phyloP scores from a whole-genome alignment of 2,888 invertebrate genomes.

The Listrodromus nycthemerus region DNA sequence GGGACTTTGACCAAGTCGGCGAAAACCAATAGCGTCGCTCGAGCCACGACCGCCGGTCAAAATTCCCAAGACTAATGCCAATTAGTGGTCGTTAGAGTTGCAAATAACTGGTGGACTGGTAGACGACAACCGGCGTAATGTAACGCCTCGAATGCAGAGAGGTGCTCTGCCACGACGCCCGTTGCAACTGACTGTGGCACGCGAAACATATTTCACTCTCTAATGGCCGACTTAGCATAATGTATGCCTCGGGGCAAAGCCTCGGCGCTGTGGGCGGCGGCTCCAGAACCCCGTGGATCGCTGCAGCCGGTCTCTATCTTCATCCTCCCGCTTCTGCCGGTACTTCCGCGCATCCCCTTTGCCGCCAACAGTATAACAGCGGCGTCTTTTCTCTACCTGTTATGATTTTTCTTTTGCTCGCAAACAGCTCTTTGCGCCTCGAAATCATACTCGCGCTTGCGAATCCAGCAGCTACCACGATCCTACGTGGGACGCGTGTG shows the following conservation, averaged over 20 bases:
- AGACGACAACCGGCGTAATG: conserved; percentile 72
- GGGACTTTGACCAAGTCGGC: conserved; percentile 34
- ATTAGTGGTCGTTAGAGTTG: conserved; percentile 80
- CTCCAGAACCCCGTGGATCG: conserved; percentile 51
- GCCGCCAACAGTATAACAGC: neutral
- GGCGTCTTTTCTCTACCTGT: neutral
- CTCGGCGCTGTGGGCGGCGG: conserved; percentile 37
- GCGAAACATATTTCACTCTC: conserved; percentile 81
- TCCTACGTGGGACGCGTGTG: conserved; percentile 16
- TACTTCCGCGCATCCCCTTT: conserved; percentile 4
- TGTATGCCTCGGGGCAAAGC: conserved; percentile 77
- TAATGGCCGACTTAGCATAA: conserved; percentile 82
- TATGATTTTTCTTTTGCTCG: neutral
- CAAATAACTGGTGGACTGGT: conserved; percentile 76
- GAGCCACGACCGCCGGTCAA: conserved; percentile 29
- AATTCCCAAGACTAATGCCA: conserved; percentile 70
- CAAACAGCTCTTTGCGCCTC: neutral
- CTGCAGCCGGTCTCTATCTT: conserved; percentile 45
- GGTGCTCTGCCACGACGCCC: conserved; percentile 58
- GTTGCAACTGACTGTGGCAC: conserved; percentile 79
- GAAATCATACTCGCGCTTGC: neutral
- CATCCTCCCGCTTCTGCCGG: conserved; percentile 40
- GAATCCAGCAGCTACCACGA: neutral
- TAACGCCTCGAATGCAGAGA: conserved; percentile 69
- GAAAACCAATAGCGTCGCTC: neutral